A percentile compares a stretch with the other conserved stretches of the same genome.
These are phyloP conservation scores for Rhegmatorhina hoffmannsi DNA, from an alignment of 2,113 vertebrate species.

Conservation along the genomic window DNA sequence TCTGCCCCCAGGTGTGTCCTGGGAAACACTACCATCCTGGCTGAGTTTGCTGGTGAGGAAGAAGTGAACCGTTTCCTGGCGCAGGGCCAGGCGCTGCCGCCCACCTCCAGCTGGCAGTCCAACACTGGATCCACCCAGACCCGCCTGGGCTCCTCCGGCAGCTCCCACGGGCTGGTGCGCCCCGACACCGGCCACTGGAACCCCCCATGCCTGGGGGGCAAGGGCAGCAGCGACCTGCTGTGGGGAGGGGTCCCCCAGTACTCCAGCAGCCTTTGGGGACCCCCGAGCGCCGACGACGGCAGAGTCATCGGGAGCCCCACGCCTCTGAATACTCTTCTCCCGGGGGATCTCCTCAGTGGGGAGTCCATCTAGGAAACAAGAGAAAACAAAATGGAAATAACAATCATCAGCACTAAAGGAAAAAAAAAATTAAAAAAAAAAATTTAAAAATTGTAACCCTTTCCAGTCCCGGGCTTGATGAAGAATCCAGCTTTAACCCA, in stretches of 20 bases:
- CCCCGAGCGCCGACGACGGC: constrained; percentile 86
- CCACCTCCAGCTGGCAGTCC: constrained; percentile 96
- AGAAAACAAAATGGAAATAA: constrained; percentile 31
- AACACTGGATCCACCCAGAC: constrained; percentile 86
- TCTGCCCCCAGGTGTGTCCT: constrained; percentile 90
- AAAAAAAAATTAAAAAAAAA: neutral
- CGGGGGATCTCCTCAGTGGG: constrained; percentile 94
- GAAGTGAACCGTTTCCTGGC: constrained; percentile 98
- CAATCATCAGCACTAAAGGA: constrained; percentile 79
- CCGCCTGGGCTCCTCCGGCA: constrained; percentile 82
- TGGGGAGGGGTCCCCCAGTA: constrained; percentile 95
- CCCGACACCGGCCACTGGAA: constrained; percentile 86
- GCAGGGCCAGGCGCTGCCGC: constrained; percentile 93
- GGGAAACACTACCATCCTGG: constrained; percentile 99
- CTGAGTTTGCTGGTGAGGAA: constrained; percentile 96
- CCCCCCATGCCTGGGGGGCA: constrained; percentile 80
- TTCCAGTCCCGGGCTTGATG: constrained; percentile 70
- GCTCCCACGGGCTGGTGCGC: constrained; percentile 84
- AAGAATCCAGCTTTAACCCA: constrained; percentile 68
- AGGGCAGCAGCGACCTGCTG: constrained; percentile 89
- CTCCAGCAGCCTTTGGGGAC: constrained; percentile 96
- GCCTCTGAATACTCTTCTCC: constrained; percentile 92
- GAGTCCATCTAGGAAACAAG: constrained; percentile 88
- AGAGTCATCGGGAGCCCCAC: constrained; percentile 94
- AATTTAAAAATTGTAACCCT: constrained; percentile 50